Percentiles rank a stretch among this genome's conserved stretches.
phyloP scores from a whole-genome alignment of 2,113 vertebrate genomes.

The Charina bottae region DNA sequence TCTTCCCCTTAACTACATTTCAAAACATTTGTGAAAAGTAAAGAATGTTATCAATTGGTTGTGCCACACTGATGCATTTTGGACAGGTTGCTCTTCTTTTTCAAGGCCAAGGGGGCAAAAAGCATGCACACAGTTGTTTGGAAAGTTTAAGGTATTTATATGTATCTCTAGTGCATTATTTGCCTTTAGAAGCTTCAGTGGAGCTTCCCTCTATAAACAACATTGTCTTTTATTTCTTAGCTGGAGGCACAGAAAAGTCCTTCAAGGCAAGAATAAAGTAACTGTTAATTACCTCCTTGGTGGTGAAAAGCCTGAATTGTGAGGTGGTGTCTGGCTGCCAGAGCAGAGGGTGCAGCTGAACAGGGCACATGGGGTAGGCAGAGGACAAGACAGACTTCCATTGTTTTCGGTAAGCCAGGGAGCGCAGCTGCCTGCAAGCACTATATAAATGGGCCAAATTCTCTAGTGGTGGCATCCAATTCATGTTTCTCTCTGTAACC shows the following conservation, averaged over 20 bases:
- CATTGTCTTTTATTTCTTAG: background rate
- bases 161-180: background rate
- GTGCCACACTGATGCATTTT: background rate
- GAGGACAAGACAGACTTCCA: constrained; percentile 56
- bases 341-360: constrained; percentile 24
- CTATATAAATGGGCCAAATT: constrained; percentile 48
- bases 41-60: background rate
- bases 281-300: constrained; percentile 65
- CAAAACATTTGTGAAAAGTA: background rate
- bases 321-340: constrained; percentile 36
- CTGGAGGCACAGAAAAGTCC: background rate
- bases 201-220: background rate
- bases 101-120: background rate
- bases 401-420: constrained; percentile 45
- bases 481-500: constrained; percentile 63
- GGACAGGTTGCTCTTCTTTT: background rate
- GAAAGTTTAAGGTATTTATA: background rate
- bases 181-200: background rate
- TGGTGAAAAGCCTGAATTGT: constrained; percentile 58
- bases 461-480: constrained; percentile 55
- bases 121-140: background rate
- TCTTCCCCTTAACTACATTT: background rate
- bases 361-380: fast-evolving
- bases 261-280: constrained; percentile 15
- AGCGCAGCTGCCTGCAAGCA: constrained; percentile 53